phyloP scores from a whole-genome alignment of 2,797 vertebrate genomes.

The Epinephelus malabaricus region DNA sequence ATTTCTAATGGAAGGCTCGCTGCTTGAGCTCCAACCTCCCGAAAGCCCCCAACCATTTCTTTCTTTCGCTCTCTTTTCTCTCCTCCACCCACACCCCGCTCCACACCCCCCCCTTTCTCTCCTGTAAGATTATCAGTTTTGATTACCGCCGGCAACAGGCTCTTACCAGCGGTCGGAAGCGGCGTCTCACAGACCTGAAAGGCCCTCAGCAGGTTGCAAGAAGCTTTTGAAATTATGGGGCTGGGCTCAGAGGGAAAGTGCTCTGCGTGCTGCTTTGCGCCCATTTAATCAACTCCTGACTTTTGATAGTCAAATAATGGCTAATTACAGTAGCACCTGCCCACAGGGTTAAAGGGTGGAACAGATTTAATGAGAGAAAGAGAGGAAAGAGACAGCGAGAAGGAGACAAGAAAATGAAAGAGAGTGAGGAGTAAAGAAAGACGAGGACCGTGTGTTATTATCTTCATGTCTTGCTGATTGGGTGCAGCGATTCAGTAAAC shows the following conservation, averaged over 20 bases:
- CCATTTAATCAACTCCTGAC: conserved; percentile 99
- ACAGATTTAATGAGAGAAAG: conserved; percentile 91
- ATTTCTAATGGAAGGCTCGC: conserved; percentile 99
- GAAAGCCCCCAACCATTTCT: conserved; percentile 92
- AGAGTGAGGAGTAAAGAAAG: conserved; percentile 53
- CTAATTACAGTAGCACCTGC: conserved; percentile 99
- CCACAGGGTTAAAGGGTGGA: conserved; percentile 93
- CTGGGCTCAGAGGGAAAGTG: conserved; percentile 92
- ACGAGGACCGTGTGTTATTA: conserved; percentile 67
- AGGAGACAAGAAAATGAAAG: conserved; percentile 73
- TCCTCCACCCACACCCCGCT: conserved; percentile 64
- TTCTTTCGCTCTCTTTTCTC: conserved; percentile 79
- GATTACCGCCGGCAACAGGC: conserved; percentile 99
- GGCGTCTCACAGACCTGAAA: conserved; percentile 93
- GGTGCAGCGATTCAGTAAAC: conserved; percentile 74
- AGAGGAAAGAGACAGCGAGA: conserved; percentile 48
- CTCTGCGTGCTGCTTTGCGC: conserved; percentile 91
- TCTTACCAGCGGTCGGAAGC: conserved; percentile 96
- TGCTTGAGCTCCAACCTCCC: conserved; percentile 92
- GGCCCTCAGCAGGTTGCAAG: conserved; percentile 95
- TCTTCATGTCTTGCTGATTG: conserved; percentile 74
- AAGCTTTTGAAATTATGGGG: conserved; percentile 98
- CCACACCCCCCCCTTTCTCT: conserved; percentile 67
- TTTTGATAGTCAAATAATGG: conserved; percentile 99
- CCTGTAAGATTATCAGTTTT: conserved; percentile 97